Percentiles rank a stretch among this genome's conserved stretches.
phyloP scores from a whole-genome alignment of 1,140 invertebrate species.

The Anagrus nilaparvatae region DNA sequence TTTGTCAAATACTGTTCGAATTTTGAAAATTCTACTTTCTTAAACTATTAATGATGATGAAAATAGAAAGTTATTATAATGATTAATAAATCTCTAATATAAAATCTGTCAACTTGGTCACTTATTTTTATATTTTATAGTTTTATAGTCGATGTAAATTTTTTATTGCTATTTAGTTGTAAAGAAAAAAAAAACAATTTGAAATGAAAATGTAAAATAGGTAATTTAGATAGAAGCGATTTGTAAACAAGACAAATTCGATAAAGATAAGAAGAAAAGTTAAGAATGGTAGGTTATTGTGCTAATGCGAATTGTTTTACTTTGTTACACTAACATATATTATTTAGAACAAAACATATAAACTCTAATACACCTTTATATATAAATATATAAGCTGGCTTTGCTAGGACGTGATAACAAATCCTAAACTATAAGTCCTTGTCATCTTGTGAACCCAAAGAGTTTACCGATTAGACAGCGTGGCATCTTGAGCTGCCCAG shows the following conservation, averaged over 20 bases:
- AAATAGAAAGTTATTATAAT: slow-evolving; percentile 20
- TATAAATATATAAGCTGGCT: slow-evolving; percentile 2
- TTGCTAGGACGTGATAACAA: slow-evolving; percentile 14
- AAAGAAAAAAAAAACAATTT: not conserved
- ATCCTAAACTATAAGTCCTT: slow-evolving; percentile 12
- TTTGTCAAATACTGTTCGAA: too few species aligned
- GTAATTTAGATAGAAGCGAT: slow-evolving; percentile 10
- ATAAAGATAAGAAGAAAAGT: slow-evolving; percentile 5
- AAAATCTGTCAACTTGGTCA: not conserved
- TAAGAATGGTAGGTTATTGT: slow-evolving; percentile 5
- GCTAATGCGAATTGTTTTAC: slow-evolving; percentile 13
- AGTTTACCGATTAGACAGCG: slow-evolving; percentile 10
- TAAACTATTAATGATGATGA: slow-evolving; percentile 28
- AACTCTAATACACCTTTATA: slow-evolving; percentile 5
- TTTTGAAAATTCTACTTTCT: too few species aligned
- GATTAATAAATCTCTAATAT: not conserved
- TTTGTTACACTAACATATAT: too few species aligned
- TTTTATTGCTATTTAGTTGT: not conserved
- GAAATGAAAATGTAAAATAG: slow-evolving; percentile 1
- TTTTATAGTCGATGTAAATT: not conserved
- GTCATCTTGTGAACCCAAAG: slow-evolving; percentile 5
- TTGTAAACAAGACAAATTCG: slow-evolving; percentile 1
- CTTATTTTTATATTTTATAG: not conserved
- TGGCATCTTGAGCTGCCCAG: slow-evolving; percentile 4
- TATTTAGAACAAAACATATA: too few species aligned